These are phyloP conservation scores for Tokudaia muenninki DNA, from an alignment of 2,797 vertebrate species.

Conservation along the genomic window DNA sequence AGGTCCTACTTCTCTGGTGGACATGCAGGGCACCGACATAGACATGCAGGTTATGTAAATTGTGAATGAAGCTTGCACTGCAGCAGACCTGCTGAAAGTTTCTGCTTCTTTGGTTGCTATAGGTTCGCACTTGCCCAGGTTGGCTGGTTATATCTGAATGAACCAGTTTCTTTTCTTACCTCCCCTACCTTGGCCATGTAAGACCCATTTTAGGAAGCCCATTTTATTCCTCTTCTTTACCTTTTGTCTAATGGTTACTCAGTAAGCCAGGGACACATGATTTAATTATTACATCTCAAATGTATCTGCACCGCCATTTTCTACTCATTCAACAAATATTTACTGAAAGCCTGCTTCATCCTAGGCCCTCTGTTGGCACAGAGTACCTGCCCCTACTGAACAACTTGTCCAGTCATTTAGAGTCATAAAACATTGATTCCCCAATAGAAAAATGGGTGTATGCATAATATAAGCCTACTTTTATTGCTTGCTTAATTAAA, in stretches of 20 bases:
- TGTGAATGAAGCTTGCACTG: background rate
- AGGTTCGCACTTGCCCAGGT: background rate
- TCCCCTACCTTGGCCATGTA: background rate
- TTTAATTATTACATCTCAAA: background rate
- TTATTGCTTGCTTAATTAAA: constrained; percentile 9
- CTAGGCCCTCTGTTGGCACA: background rate
- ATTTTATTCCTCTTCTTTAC: background rate
- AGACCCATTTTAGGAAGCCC: background rate
- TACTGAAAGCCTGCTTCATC: background rate
- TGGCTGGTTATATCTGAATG: background rate
- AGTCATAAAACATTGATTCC: background rate
- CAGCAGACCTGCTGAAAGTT: background rate
- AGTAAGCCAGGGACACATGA: background rate
- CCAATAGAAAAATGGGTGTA: background rate
- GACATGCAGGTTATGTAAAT: background rate
- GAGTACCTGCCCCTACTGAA: background rate
- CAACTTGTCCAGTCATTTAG: background rate
- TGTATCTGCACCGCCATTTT: background rate
- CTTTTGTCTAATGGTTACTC: background rate
- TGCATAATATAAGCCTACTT: background rate
- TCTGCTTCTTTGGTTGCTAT: background rate
- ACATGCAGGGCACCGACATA: background rate
- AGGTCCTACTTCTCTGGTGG: background rate
- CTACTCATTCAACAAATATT: constrained; percentile 22
- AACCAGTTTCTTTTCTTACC: background rate